A percentile compares a stretch with the other conserved stretches of the same genome.
Evolutionary conservation across 1,140 invertebrate genomes (phyloP).

Genomic region (Drosophila watanabei): DNA sequence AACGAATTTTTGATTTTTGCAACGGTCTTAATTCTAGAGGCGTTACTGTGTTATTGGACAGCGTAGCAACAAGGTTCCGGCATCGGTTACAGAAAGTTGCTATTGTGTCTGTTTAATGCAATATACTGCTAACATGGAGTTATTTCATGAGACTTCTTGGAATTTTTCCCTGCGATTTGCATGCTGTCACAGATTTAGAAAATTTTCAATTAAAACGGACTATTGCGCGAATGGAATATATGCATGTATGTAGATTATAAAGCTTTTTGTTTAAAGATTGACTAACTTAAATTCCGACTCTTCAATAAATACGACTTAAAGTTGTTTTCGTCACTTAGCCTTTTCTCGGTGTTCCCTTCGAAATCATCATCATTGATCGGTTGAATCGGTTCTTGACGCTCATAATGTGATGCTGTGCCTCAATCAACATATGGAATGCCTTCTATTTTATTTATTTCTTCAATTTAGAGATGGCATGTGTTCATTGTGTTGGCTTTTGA

Average conservation of each 20-base stretch:
- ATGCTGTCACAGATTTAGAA: neutral
- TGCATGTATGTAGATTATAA: neutral
- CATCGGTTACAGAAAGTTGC: neutral
- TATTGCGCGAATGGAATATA: neutral
- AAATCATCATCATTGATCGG: constrained; percentile 7
- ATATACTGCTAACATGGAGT: neutral
- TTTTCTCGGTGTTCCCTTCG: neutral
- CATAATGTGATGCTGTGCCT: constrained; percentile 26
- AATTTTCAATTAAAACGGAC: neutral
- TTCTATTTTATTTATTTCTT: constrained; percentile 22
- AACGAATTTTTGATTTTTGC: too few relatives aligned
- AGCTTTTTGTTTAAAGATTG: neutral
- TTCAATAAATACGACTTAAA: neutral
- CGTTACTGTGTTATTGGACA: too few relatives aligned
- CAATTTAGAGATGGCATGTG: constrained; percentile 8
- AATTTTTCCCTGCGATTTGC: neutral
- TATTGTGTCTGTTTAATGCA: neutral
- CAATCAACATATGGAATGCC: constrained; percentile 37
- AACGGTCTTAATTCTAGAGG: too few relatives aligned
- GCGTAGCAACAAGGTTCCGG: neutral
- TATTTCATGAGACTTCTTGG: neutral
- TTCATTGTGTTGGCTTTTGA: constrained; percentile 30
- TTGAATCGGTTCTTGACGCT: neutral
- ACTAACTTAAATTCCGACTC: neutral
- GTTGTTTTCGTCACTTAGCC: constrained; percentile 1